phyloP scores from a whole-genome alignment of 1,140 invertebrate species.

The Tetranychus cinnabarinus region DNA sequence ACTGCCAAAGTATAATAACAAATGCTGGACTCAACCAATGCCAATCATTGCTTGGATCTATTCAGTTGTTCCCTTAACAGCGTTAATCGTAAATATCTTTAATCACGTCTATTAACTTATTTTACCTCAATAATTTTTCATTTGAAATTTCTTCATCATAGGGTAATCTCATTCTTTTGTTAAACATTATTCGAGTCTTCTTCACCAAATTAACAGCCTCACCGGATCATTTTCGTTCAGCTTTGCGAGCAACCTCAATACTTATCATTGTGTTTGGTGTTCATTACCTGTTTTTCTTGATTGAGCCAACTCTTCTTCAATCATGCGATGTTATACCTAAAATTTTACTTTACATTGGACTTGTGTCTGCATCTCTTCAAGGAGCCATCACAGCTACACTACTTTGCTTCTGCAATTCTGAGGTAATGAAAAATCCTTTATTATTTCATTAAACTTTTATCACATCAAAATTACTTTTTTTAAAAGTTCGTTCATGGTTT shows the following conservation, averaged over 20 bases:
- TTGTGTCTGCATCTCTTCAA: constrained; percentile 17
- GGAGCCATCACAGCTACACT: constrained; percentile 22
- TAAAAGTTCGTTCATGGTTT: too few relatives aligned
- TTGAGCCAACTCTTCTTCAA: constrained; percentile 16
- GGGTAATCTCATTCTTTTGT: constrained; percentile 10
- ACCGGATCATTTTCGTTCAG: constrained; percentile 23
- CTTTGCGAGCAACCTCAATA: constrained; percentile 30
- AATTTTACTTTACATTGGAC: constrained; percentile 24
- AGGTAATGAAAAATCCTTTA: constrained; percentile 18
- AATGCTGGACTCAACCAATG: constrained; percentile 10
- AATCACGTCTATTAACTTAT: neutral
- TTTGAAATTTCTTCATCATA: neutral
- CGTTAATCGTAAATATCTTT: constrained; percentile 1
- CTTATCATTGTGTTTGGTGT: constrained; percentile 33
- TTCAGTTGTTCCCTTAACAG: neutral
- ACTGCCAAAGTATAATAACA: neutral
- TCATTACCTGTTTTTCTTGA: constrained; percentile 30
- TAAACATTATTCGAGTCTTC: constrained; percentile 11
- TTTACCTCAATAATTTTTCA: neutral
- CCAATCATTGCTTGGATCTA: constrained; percentile 2
- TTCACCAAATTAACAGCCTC: constrained; percentile 11
- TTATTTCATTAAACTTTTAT: too few relatives aligned
- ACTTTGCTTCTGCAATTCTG: constrained; percentile 29
- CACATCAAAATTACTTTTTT: too few relatives aligned
- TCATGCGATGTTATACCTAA: constrained; percentile 21